phyloP scores from a whole-genome alignment of 1,140 invertebrate genomes.

The Aphis gossypii region DNA sequence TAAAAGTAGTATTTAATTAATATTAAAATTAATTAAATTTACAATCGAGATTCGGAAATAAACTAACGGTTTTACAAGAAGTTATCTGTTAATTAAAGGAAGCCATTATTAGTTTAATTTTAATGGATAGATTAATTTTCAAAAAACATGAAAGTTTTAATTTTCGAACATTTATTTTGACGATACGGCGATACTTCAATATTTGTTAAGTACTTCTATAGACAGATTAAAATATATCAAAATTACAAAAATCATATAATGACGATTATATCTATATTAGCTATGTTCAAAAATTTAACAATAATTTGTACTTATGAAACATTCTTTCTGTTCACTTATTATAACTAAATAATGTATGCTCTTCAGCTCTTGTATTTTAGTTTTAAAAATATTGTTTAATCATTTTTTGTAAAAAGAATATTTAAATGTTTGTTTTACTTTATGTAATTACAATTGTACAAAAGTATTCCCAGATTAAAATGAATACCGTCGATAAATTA shows the following conservation, averaged over 20 bases:
- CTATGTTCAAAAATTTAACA: not conserved
- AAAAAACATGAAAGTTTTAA: not conserved
- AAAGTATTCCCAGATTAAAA: no score
- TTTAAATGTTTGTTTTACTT: no score
- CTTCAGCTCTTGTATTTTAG: no score
- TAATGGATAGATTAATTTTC: not conserved
- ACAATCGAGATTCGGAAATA: not conserved
- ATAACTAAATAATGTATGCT: no score
- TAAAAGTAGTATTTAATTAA: not conserved
- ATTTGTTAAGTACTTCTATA: not conserved
- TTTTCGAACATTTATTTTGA: not conserved
- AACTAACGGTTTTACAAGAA: not conserved
- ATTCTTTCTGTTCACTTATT: not conserved
- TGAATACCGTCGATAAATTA: no score
- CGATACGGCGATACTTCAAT: not conserved
- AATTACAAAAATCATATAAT: not conserved
- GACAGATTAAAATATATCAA: constrained; percentile 3
- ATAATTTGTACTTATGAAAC: not conserved
- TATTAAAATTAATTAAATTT: not conserved
- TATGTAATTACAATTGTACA: no score
- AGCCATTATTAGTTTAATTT: not conserved
- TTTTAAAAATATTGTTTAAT: no score
- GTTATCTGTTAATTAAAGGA: not conserved
- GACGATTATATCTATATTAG: not conserved
- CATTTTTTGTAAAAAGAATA: no score